Conservation (phyloP, 2,797 vertebrate species). For the Platyrinchus mystaceus region DNA sequence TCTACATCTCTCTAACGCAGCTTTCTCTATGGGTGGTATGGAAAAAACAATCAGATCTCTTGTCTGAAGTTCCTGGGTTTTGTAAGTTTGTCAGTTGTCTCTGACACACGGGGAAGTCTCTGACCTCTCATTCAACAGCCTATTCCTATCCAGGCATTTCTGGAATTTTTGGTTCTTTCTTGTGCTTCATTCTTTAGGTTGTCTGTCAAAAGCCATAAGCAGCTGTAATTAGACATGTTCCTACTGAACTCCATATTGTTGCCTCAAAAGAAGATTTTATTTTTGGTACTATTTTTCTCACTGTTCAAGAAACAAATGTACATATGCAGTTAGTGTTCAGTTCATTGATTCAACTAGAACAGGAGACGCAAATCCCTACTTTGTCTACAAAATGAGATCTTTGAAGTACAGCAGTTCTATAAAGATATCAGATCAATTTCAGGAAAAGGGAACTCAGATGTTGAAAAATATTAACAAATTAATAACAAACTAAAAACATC, state of each 20-base stretch:
- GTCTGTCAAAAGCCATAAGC: background rate
- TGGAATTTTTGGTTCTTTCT: background rate
- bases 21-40: background rate
- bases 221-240: background rate
- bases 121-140: background rate
- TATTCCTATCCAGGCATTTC: background rate
- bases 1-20: fast-evolving
- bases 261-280: background rate
- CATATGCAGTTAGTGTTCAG: background rate
- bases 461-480: background rate
- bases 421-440: background rate
- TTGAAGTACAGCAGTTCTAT: background rate
- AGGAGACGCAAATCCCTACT: background rate
- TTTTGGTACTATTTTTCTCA: background rate
- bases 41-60: background rate
- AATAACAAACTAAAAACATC: background rate
- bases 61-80: background rate
- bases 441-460: background rate
- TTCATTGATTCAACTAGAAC: background rate
- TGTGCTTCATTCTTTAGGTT: background rate
- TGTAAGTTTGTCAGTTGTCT: background rate
- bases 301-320: background rate
- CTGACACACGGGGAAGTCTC: background rate
- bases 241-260: background rate
- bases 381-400: background rate